A percentile compares a stretch with the other conserved stretches of the same genome.
These are phyloP conservation scores for Lithobates pipiens DNA, from an alignment of 2,797 vertebrate species.

Conservation along the genomic window DNA sequence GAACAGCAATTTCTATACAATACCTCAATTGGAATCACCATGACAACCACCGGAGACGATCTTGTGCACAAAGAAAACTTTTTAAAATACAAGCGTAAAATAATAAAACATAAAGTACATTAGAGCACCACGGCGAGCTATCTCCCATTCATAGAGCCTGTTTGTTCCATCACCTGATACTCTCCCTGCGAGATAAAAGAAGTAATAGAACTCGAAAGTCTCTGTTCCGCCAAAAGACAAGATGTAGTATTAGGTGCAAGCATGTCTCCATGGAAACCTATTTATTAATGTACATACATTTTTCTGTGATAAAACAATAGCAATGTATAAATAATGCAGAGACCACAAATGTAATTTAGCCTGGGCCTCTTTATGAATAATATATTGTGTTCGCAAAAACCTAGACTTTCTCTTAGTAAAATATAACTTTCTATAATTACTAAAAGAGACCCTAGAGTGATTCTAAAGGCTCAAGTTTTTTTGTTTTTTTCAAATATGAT, in stretches of 20 bases:
- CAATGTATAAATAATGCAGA: background rate
- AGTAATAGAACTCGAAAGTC: background rate
- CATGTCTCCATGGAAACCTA: background rate
- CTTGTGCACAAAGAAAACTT: slow-evolving; percentile 10
- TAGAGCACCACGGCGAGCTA: background rate
- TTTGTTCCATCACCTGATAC: background rate
- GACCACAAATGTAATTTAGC: background rate
- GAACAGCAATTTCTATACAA: slow-evolving; percentile 11
- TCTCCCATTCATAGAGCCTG: background rate
- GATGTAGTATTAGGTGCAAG: background rate
- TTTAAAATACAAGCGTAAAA: slow-evolving; percentile 2
- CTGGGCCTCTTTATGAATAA: background rate
- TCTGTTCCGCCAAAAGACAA: background rate
- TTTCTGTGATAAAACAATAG: background rate
- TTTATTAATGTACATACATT: background rate
- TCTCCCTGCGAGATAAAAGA: background rate
- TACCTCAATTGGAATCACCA: slow-evolving; percentile 16
- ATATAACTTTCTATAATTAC: background rate
- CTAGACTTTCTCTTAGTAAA: background rate
- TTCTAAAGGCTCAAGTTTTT: too few relatives aligned
- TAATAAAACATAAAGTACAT: slow-evolving; percentile 18
- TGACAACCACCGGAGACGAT: slow-evolving; percentile 5
- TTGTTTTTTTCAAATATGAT: too few relatives aligned
- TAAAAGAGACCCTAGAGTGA: too few relatives aligned
- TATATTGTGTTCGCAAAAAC: background rate